phyloP scores from a whole-genome alignment of 2,888 invertebrate species.

The Melinopterus prodromus region DNA sequence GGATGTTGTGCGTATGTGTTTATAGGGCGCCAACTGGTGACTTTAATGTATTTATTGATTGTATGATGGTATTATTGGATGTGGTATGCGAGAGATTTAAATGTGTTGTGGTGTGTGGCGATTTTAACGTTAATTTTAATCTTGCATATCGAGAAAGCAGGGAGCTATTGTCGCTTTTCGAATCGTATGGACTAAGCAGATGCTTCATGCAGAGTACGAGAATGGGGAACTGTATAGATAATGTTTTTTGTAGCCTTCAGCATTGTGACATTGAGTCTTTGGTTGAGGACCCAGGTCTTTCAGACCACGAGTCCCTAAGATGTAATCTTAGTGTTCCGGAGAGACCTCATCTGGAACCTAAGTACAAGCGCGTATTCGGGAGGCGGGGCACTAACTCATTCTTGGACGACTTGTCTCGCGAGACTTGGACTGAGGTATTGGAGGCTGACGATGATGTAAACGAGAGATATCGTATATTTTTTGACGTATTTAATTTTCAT shows the following conservation, averaged over 20 bases:
- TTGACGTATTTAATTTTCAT: not conserved
- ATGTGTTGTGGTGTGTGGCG: not conserved
- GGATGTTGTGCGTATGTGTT: not conserved
- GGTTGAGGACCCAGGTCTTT: not conserved
- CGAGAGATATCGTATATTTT: not conserved
- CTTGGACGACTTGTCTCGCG: not conserved
- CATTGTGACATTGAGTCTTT: not conserved
- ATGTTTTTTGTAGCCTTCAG: slow-evolving; percentile 4
- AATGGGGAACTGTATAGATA: not conserved
- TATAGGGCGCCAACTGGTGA: not conserved
- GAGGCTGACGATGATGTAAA: not conserved
- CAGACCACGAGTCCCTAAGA: not conserved
- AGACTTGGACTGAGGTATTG: slow-evolving; percentile 4
- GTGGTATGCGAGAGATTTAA: not conserved
- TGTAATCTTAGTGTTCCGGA: not conserved
- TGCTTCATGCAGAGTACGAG: not conserved
- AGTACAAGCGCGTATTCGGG: not conserved
- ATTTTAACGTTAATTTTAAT: not conserved
- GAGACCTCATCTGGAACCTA: not conserved
- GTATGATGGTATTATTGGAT: not conserved
- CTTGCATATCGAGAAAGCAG: not conserved
- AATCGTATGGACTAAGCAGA: not conserved
- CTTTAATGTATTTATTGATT: not conserved
- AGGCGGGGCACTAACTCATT: not conserved
- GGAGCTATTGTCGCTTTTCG: not conserved